phyloP scores from a whole-genome alignment of 2,113 vertebrate genomes.

The Cyanistes caeruleus region DNA sequence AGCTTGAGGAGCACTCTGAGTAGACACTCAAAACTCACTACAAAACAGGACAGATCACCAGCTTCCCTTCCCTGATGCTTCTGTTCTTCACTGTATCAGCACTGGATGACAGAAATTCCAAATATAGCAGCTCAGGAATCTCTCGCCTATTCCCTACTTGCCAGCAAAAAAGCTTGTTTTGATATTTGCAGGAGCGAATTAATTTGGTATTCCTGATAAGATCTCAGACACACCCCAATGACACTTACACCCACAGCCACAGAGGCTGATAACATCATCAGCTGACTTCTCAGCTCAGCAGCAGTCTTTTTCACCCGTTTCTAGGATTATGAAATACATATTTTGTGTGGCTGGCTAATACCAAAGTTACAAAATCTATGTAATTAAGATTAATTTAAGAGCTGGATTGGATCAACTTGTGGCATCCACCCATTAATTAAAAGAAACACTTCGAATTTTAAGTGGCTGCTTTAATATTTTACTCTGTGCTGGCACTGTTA shows the following conservation, averaged over 20 bases:
- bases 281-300: slow-evolving; percentile 70
- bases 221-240: slow-evolving; percentile 70
- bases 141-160: slow-evolving; percentile 52
- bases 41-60: neutral
- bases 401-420: slow-evolving; percentile 77
- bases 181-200: slow-evolving; percentile 71
- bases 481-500: slow-evolving; percentile 62
- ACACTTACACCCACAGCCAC: slow-evolving; percentile 73
- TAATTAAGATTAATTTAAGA: slow-evolving; percentile 85
- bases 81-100: neutral
- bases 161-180: slow-evolving; percentile 61
- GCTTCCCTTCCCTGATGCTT: neutral
- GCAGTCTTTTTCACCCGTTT: slow-evolving; percentile 67
- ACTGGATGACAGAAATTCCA: neutral
- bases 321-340: slow-evolving; percentile 77
- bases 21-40: neutral
- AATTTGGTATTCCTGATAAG: slow-evolving; percentile 72
- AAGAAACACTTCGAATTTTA: slow-evolving; percentile 76
- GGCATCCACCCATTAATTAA: slow-evolving; percentile 84
- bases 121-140: slow-evolving; percentile 31
- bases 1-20: neutral
- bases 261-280: slow-evolving; percentile 71
- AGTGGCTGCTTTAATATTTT: slow-evolving; percentile 71
- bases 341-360: slow-evolving; percentile 73
- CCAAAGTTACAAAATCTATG: slow-evolving; percentile 81